Percentiles rank a stretch among this genome's conserved stretches.
phyloP scores from a whole-genome alignment of 2,888 invertebrate species.

The Lathronympha strigana region DNA sequence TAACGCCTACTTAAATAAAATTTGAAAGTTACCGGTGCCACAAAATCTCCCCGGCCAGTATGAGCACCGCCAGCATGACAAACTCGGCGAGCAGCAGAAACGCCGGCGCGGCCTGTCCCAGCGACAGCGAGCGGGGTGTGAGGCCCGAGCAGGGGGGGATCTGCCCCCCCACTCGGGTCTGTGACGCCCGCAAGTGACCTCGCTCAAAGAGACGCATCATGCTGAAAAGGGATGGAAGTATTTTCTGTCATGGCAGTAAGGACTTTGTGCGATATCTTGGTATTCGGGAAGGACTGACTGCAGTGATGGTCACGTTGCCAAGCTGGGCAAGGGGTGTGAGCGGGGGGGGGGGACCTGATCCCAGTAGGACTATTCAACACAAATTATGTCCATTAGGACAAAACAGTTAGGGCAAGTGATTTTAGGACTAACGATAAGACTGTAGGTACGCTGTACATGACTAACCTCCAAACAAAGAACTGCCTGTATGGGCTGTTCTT shows the following conservation, averaged over 20 bases:
- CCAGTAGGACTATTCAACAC: no score
- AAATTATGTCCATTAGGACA: no score
- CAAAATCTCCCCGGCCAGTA: slow-evolving; percentile 59
- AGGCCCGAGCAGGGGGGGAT: slow-evolving; percentile 67
- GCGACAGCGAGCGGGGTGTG: slow-evolving; percentile 68
- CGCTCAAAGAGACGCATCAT: slow-evolving; percentile 70
- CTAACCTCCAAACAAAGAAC: slow-evolving; percentile 75
- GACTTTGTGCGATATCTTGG: no score
- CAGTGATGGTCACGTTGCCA: no score
- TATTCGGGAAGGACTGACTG: no score
- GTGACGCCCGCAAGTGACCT: slow-evolving; percentile 61
- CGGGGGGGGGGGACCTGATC: no score
- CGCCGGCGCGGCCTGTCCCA: slow-evolving; percentile 76
- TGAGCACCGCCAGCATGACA: slow-evolving; percentile 52
- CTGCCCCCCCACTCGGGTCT: slow-evolving; percentile 58
- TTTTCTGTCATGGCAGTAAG: no score
- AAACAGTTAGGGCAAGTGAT: no score
- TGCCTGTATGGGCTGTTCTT: slow-evolving; percentile 70
- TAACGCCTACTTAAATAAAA: no score
- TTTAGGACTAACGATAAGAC: no score
- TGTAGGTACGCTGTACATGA: neutral
- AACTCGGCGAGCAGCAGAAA: slow-evolving; percentile 61
- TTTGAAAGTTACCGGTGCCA: slow-evolving; percentile 57
- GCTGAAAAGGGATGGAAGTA: slow-evolving; percentile 49
- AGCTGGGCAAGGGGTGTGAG: no score